Evolutionary conservation across 1,140 invertebrate species (phyloP), one percentile per base, ranked within the genome.

Genomic region (Leptinotarsa defecta): DNA sequence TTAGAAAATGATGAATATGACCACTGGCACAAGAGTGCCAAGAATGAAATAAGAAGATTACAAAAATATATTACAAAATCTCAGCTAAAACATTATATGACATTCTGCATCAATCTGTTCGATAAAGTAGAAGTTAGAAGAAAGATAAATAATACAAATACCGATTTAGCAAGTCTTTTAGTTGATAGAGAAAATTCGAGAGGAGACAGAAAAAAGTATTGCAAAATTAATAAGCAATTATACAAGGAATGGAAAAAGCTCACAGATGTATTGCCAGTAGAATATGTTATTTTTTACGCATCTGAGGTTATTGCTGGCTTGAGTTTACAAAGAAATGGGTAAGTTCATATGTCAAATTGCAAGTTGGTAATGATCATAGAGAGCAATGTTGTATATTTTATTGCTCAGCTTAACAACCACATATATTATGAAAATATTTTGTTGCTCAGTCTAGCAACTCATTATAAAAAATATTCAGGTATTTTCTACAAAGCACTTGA

Each of bases 201-300:
- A 19, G 6, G 6, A 15, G 52, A 57, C n/a, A 19, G n/a, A 2
- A 57, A 57, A 57, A 57, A 57, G 3, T 57, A 57, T 57, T 57
- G 4, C 15, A 57, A 57, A 57, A 57, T 17, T n/a, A 15, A 19
- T 19, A 57, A 4, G 15, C 15, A 57, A 57, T 57, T 57, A 57
- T 57, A 19, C n/a, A 19, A 57, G 52, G 52, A 57, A 19, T 57
- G 52, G 52, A 57, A 57, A 57, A 19, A 57, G n/a, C 52, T 57
- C 15, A 57, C 52, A 17, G 52, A 57, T 57, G 17, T 57, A 17
- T 17, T 57, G 0, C 52, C 52, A 57, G 52, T 57, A 19, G 76
- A 22, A 78, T 61, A 70, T 81, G 61, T 68, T 57, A 79, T 77
- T 71, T 68, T 74, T 20, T 74, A 67, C 48, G 61, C 69, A 61